Conservation (phyloP, 2,113 vertebrate species). For the Lutjanus erythropterus region DNA sequence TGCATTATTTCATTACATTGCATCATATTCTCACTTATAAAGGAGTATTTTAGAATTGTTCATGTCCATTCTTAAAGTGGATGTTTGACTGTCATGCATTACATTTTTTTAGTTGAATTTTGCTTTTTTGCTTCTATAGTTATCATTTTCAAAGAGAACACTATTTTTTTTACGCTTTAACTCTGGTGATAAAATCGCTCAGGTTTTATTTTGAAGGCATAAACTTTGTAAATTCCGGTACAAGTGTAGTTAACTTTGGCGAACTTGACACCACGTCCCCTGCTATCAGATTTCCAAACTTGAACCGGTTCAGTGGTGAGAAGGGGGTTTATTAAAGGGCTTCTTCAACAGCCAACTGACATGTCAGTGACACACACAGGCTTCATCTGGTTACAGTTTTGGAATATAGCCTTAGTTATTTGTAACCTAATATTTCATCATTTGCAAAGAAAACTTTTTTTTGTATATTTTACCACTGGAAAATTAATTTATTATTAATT, state of each 20-base stretch:
- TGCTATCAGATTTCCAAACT: slow-evolving; percentile 69
- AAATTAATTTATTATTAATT: not conserved
- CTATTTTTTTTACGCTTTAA: not conserved
- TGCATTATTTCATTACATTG: not conserved
- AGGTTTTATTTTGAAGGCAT: slow-evolving; percentile 51
- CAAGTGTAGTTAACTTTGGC: rapidly evolving
- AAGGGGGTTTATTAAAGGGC: slow-evolving; percentile 49
- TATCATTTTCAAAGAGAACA: not conserved
- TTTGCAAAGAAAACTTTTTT: too few species aligned
- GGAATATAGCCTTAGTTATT: not conserved
- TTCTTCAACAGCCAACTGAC: not conserved
- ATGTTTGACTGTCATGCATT: too few species aligned
- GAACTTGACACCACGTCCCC: not conserved
- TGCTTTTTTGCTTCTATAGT: not conserved
- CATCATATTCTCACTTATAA: not conserved
- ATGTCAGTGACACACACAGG: not conserved
- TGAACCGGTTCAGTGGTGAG: slow-evolving; percentile 47
- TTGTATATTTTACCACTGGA: not conserved
- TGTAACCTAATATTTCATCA: not conserved
- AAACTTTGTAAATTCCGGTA: not conserved
- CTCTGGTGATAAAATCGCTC: not conserved
- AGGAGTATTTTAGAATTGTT: too few species aligned
- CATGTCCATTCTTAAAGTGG: too few species aligned
- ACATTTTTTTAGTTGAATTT: too few species aligned
- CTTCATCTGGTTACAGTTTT: not conserved